phyloP scores from a whole-genome alignment of 2,888 invertebrate genomes.

The Pollenia griseotomentosa region DNA sequence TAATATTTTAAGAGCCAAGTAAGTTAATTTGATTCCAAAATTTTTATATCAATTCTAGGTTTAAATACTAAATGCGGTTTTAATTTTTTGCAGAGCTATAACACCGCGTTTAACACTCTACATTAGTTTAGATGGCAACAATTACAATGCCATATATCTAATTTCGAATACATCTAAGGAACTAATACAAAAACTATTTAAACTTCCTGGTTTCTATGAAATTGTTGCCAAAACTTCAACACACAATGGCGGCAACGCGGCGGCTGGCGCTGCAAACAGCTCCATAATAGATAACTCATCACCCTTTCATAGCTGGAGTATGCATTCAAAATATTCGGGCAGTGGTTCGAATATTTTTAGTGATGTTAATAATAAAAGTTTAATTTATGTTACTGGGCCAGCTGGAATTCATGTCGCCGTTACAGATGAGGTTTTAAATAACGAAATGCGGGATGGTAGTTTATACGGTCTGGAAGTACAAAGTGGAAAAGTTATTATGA shows the following conservation, averaged over 20 bases:
- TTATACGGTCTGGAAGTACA: slow-evolving; percentile 88
- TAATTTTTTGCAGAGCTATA: slow-evolving; percentile 85
- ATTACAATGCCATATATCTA: slow-evolving; percentile 93
- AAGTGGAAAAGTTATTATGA: slow-evolving; percentile 85
- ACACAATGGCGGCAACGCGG: slow-evolving; percentile 73
- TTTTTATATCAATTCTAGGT: neutral
- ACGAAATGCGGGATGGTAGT: slow-evolving; percentile 90
- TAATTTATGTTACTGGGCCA: slow-evolving; percentile 92
- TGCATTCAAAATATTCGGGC: slow-evolving; percentile 84
- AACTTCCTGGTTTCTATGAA: slow-evolving; percentile 85
- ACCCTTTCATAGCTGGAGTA: slow-evolving; percentile 78
- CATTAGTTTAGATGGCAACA: slow-evolving; percentile 88
- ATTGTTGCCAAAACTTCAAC: slow-evolving; percentile 80
- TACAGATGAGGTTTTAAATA: slow-evolving; percentile 93
- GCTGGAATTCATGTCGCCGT: slow-evolving; percentile 93
- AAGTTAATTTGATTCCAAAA: slow-evolving; percentile 80
- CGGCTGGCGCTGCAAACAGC: slow-evolving; percentile 57
- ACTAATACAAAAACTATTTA: slow-evolving; percentile 87
- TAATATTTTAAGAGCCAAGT: slow-evolving; percentile 95
- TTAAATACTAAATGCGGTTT: neutral
- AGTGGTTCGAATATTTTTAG: slow-evolving; percentile 84
- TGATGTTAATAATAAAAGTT: slow-evolving; percentile 85
- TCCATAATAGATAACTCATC: slow-evolving; percentile 76
- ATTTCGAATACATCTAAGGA: slow-evolving; percentile 88
- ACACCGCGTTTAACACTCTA: slow-evolving; percentile 93